phyloP scores from a whole-genome alignment of 1,140 invertebrate genomes.

The Trypoxylus dichotomus region DNA sequence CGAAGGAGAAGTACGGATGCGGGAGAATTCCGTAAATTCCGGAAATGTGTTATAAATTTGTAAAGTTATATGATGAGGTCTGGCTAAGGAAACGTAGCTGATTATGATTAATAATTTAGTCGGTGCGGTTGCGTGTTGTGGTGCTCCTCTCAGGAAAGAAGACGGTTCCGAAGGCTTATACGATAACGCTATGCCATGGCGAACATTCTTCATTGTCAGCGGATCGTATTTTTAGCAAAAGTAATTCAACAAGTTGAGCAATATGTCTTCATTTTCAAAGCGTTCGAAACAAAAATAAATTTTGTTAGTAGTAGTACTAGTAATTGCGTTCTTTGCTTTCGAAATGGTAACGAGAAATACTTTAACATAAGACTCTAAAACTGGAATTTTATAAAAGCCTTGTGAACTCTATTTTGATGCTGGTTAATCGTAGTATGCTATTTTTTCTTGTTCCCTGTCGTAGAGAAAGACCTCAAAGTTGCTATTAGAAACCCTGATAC shows the following conservation, averaged over 20 bases:
- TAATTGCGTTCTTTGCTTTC: no score
- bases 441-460: no score
- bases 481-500: no score
- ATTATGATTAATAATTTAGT: conserved; percentile 26
- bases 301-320: not conserved
- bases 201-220: not conserved
- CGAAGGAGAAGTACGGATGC: not conserved
- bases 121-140: not conserved
- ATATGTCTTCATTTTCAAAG: not conserved
- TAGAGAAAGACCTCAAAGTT: no score
- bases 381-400: no score
- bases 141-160: not conserved
- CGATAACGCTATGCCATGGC: not conserved
- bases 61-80: conserved; percentile 21
- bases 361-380: no score
- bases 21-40: conserved; percentile 13
- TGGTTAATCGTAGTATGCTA: no score
- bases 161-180: not conserved
- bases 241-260: not conserved
- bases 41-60: conserved; percentile 24
- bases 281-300: not conserved
- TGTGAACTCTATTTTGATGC: no score
- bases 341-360: no score
- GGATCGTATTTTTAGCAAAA: not conserved
- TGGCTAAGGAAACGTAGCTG: not conserved